Base-by-base conservation (phyloP, 2,888 invertebrate species). In the Micoletzkya japonica region DNA sequence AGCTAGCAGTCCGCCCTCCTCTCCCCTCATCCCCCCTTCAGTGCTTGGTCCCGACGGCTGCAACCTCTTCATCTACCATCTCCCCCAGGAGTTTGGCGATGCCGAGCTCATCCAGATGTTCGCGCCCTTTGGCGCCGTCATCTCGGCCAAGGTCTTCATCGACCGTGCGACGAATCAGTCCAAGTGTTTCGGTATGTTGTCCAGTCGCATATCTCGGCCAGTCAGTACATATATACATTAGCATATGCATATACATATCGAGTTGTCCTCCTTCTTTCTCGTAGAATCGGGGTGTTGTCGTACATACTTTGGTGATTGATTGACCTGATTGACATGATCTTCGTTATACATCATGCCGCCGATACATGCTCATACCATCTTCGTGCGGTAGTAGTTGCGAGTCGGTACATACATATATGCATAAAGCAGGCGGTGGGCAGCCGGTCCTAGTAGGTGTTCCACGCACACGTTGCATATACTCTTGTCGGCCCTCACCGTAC, bases 41-140 rank as follows among this genome's bases (percentile, higher is more conserved):
- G 81, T 81, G 74, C 81, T 80, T 87, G 97, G 97, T 87, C 97
- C 97, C 82, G 97, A 98, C 90, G 98, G 97, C 87, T 97, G 97
- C 90, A 98, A 98, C 89, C 91, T 98, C 86, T 98, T 98, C 91
- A 98, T 98, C 89, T 98, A 98, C 90, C 98, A 98, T 90, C 91
- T 98, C 89, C 98, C 98, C 82, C 97, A 97, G 89, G 98, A 98
- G 90, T 98, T 98, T 87, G 97, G 97, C 72, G 98, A 98, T 88
- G 92, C 92, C 76, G 98, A 98, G 89, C 91, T 98, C 87, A 96
- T 96, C 92, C 96, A 97, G 90, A 97, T 98, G 97, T 98, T 98
- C 89, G 90, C 96, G 88, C 96, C 97, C 77, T 98, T 98, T 88
- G 98, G 98, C 85, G 95, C 94, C 88, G 96, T 98, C 87, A 96